Conservation (phyloP, 2,113 vertebrate species). For the Gopherus flavomarginatus region DNA sequence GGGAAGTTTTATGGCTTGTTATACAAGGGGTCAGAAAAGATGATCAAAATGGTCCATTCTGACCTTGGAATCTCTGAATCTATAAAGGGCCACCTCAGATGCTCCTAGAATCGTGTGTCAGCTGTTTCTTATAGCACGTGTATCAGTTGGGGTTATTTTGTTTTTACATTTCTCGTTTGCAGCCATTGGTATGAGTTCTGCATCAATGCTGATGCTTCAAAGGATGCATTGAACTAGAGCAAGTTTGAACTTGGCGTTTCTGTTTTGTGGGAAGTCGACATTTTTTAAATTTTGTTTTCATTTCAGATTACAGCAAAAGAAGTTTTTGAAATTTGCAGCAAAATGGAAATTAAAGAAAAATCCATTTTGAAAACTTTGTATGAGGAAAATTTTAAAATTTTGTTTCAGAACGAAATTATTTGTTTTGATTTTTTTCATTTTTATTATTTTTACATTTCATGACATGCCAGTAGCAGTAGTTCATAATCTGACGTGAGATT, state of each 20-base stretch:
- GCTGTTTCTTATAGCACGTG: not conserved
- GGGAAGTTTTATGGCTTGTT: not conserved
- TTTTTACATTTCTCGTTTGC: not conserved
- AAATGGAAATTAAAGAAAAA: not conserved
- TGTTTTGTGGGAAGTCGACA: not conserved
- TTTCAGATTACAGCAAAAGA: not conserved
- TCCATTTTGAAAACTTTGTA: not conserved
- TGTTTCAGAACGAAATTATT: not conserved
- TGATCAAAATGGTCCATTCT: not conserved
- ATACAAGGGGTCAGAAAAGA: not conserved
- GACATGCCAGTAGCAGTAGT: not conserved
- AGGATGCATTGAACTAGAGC: not conserved
- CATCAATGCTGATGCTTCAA: slow-evolving; percentile 33
- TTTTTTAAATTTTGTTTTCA: not conserved
- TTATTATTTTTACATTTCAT: not conserved
- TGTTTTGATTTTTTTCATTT: not conserved
- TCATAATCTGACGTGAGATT: not conserved
- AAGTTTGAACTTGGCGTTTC: not conserved
- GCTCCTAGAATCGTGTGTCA: slow-evolving; percentile 13
- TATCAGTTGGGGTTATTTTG: slow-evolving; percentile 7
- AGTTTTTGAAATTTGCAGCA: too few relatives aligned
- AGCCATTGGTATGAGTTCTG: slow-evolving; percentile 8
- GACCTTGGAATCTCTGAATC: not conserved
- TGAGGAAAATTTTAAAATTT: too few relatives aligned
- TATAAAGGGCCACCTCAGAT: not conserved